Percentiles rank a stretch among this genome's conserved stretches.
phyloP scores from a whole-genome alignment of 2,888 invertebrate species.

The Callyntrura sp. region DNA sequence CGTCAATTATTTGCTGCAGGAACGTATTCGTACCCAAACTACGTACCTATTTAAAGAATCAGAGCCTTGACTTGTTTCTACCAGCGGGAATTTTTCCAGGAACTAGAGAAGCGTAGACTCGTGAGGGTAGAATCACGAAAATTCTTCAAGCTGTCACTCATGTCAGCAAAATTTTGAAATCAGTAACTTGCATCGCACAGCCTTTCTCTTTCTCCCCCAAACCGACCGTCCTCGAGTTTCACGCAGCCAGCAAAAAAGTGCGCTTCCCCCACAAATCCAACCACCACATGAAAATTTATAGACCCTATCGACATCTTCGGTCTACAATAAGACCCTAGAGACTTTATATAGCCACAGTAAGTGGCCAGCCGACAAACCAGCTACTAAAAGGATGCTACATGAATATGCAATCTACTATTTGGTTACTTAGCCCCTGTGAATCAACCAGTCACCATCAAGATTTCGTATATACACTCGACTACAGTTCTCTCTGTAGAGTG shows the following conservation, averaged over 20 bases:
- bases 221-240: background rate
- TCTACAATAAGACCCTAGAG: background rate
- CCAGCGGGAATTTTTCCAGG: background rate
- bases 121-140: background rate
- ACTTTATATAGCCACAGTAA: slow-evolving; percentile 21
- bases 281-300: slow-evolving; percentile 8
- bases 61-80: background rate
- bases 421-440: background rate
- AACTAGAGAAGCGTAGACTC: background rate
- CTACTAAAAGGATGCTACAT: background rate
- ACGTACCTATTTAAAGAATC: too few relatives aligned
- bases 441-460: slow-evolving; percentile 36
- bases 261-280: background rate
- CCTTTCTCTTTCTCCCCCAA: background rate
- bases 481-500: background rate
- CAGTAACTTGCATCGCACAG: background rate
- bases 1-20: background rate
- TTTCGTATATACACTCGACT: background rate
- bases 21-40: too few relatives aligned
- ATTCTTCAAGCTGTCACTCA: background rate
- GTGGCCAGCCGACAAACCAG: background rate
- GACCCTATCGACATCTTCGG: background rate
- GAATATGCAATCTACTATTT: background rate
- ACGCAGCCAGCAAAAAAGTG: background rate
- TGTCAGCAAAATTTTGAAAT: background rate